phyloP scores from a whole-genome alignment of 2,113 vertebrate species.

The Junco hyemalis region DNA sequence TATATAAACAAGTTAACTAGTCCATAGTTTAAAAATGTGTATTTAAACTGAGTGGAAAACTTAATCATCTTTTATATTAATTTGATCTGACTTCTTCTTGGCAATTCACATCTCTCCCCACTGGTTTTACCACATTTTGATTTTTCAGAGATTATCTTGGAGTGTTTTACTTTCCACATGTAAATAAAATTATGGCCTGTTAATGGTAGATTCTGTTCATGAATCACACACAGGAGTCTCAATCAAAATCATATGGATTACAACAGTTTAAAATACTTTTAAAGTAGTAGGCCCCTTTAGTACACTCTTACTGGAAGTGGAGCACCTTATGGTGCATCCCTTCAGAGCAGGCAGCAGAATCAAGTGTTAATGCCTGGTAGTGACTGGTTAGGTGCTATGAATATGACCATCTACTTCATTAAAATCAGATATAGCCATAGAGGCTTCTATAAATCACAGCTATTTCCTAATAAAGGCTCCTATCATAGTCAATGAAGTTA shows the following conservation, averaged over 20 bases:
- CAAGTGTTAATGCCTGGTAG: background rate
- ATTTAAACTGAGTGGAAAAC: background rate
- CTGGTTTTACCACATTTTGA: background rate
- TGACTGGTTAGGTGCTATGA: background rate
- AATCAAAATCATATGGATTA: background rate
- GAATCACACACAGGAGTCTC: background rate
- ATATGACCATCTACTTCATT: background rate
- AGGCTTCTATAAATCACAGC: background rate
- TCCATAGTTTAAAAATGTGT: background rate
- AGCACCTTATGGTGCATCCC: rapidly evolving
- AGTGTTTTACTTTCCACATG: background rate
- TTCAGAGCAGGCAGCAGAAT: background rate
- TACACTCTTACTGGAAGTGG: background rate
- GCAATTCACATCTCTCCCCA: background rate
- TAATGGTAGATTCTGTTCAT: background rate
- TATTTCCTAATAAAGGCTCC: background rate
- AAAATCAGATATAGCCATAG: background rate
- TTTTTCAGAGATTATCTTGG: background rate
- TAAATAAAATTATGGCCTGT: background rate
- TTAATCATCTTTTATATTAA: background rate
- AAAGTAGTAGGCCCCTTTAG: background rate
- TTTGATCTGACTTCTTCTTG: background rate
- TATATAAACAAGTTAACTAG: background rate
- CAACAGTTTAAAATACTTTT: background rate
- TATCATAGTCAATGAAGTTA: background rate